Evolutionary conservation across 2,797 vertebrate genomes (phyloP).

Genomic region (Myotis daubentonii): DNA sequence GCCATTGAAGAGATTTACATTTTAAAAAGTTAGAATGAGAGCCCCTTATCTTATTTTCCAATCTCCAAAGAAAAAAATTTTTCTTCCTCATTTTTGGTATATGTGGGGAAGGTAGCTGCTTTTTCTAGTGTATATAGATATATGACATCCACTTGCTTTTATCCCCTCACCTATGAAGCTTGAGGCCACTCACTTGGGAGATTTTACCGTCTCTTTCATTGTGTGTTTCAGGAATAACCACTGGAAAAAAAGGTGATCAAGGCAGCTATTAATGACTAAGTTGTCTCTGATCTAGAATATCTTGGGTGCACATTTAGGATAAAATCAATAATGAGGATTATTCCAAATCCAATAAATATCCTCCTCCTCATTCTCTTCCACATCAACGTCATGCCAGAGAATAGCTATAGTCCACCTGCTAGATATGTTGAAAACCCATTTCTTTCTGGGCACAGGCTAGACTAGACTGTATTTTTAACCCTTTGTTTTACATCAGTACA

Average conservation of each 20-base stretch:
- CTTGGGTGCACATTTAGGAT: not conserved
- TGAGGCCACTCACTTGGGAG: not conserved
- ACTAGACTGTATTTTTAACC: not conserved
- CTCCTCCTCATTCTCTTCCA: not conserved
- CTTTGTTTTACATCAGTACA: not conserved
- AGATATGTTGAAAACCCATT: not conserved
- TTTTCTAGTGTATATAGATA: not conserved
- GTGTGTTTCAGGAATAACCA: not conserved
- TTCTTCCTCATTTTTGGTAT: not conserved
- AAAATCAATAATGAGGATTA: not conserved
- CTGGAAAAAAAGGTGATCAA: fast-evolving
- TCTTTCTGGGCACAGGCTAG: not conserved
- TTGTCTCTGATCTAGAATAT: slow-evolving; percentile 1
- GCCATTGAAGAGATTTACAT: not conserved
- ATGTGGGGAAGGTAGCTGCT: not conserved
- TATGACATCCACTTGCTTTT: not conserved
- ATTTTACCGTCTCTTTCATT: not conserved
- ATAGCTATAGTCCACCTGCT: not conserved
- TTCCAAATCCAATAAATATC: not conserved
- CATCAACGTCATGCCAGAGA: not conserved
- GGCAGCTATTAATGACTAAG: not conserved
- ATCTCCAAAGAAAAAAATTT: not conserved
- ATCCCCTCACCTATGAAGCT: not conserved
- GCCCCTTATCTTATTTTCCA: not conserved
- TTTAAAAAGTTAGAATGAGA: not conserved